Evolutionary conservation across 2,888 invertebrate genomes (phyloP).

Genomic region (Coenonympha glycerion): DNA sequence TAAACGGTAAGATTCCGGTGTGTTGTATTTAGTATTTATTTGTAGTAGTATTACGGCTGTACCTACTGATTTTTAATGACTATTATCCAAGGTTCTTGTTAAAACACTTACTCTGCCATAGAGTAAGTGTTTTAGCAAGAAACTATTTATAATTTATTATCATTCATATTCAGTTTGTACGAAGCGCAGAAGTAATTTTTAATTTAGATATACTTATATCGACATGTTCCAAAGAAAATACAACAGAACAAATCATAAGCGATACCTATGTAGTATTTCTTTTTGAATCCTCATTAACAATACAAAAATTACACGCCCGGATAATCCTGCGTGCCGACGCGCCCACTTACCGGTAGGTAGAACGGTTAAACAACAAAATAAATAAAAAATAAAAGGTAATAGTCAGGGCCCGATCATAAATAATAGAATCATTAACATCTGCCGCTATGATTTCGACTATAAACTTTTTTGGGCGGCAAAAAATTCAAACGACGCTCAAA

Average conservation of each 20-base stretch:
- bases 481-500: slow-evolving; percentile 37
- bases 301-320: slow-evolving; percentile 44
- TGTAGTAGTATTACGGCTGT: no score
- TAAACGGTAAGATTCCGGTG: no score
- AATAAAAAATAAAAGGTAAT: slow-evolving; percentile 40
- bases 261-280: slow-evolving; percentile 13
- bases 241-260: background rate
- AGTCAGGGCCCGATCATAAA: slow-evolving; percentile 61
- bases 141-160: no score
- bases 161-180: no score
- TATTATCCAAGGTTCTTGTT: no score
- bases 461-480: slow-evolving; percentile 53
- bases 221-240: background rate
- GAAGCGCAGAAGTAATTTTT: background rate
- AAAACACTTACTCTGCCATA: no score
- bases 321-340: slow-evolving; percentile 31
- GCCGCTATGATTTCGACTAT: slow-evolving; percentile 64
- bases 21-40: no score
- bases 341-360: slow-evolving; percentile 34
- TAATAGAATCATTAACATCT: slow-evolving; percentile 76
- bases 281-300: slow-evolving; percentile 28
- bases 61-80: no score
- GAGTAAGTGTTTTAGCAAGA: no score
- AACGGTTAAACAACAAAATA: no score
- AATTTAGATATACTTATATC: no score